A percentile compares a stretch with the other conserved stretches of the same genome.
Conservation (phyloP, 2,113 vertebrate genomes). For the Anoura caudifer region DNA sequence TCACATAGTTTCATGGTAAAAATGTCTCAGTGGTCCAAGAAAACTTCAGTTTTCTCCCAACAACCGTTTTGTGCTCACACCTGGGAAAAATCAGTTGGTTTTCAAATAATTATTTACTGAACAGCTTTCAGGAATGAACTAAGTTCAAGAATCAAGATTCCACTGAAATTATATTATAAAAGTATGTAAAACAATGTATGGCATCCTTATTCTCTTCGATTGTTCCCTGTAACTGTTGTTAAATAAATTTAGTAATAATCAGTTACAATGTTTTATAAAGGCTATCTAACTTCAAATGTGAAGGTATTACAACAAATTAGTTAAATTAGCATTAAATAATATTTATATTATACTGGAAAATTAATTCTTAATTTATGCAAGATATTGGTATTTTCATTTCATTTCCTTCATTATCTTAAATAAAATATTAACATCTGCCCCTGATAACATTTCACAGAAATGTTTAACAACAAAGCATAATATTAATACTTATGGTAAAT, state of each 20-base stretch:
- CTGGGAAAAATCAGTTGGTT: no score
- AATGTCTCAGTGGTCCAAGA: no score
- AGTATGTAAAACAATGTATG: neutral
- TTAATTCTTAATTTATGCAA: neutral
- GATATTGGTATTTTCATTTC: neutral
- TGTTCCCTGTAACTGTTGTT: neutral
- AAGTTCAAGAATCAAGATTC: no score
- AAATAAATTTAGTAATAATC: neutral
- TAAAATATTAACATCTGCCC: neutral
- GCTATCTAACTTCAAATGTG: neutral
- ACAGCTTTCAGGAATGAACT: no score
- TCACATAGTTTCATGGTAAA: no score
- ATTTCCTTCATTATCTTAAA: neutral
- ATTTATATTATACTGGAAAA: neutral
- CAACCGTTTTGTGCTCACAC: no score
- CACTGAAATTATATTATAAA: neutral
- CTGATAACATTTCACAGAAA: neutral
- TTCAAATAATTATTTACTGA: no score
- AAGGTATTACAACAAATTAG: neutral
- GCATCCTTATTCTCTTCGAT: neutral
- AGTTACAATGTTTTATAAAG: neutral
- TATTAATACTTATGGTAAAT: neutral
- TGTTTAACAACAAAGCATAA: neutral
- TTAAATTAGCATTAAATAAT: neutral
- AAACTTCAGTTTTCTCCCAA: no score